phyloP scores from a whole-genome alignment of 2,888 invertebrate genomes.

The Amblyteles armatorius region DNA sequence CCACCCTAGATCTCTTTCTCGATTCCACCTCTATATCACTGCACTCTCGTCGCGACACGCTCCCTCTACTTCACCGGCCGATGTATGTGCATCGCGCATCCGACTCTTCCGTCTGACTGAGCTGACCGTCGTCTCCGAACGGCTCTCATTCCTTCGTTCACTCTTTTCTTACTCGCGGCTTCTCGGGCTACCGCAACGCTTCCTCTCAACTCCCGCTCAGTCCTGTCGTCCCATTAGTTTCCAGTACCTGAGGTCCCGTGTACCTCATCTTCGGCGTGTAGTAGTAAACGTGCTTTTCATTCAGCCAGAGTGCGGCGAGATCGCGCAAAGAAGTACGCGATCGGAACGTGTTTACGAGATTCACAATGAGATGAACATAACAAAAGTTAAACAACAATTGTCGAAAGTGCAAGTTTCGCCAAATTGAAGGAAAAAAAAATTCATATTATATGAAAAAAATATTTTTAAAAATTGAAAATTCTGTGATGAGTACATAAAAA shows the following conservation, averaged over 20 bases:
- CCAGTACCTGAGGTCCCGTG: slow-evolving; percentile 55
- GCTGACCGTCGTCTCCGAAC: slow-evolving; percentile 36
- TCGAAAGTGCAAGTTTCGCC: background rate
- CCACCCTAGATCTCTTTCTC: slow-evolving; percentile 61
- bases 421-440: background rate
- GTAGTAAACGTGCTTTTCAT: slow-evolving; percentile 55
- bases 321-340: slow-evolving; percentile 6
- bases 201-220: slow-evolving; percentile 58
- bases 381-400: background rate
- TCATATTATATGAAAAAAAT: background rate
- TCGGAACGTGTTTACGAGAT: background rate
- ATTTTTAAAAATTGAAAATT: background rate
- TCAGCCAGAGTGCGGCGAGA: slow-evolving; percentile 47
- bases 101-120: slow-evolving; percentile 46
- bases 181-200: slow-evolving; percentile 54
- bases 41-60: slow-evolving; percentile 40
- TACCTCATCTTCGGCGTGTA: slow-evolving; percentile 40
- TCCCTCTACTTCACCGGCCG: slow-evolving; percentile 42
- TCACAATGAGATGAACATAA: background rate
- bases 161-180: slow-evolving; percentile 46
- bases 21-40: slow-evolving; percentile 55
- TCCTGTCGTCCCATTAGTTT: slow-evolving; percentile 61
- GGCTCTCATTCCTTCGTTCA: slow-evolving; percentile 50
- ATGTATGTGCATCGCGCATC: slow-evolving; percentile 43
- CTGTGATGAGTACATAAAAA: background rate